Evolutionary conservation across 2,888 invertebrate genomes (phyloP).

Genomic region (Heliothis peltigera): DNA sequence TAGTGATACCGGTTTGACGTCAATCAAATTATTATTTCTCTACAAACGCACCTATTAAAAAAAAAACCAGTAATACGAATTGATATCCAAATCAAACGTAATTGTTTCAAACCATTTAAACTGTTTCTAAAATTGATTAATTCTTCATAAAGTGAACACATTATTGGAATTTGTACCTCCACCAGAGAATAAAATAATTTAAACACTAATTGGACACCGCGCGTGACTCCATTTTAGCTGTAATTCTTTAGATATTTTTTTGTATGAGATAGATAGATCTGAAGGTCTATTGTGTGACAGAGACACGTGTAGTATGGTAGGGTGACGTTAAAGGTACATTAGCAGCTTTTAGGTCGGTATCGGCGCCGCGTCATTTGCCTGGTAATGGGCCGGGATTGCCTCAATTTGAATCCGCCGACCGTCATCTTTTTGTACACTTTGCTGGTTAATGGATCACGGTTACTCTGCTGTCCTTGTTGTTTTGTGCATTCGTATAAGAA

Average conservation of each 20-base stretch:
- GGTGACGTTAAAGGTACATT: constrained; percentile 76
- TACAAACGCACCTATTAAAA: constrained; percentile 17
- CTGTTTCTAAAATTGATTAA: constrained; percentile 56
- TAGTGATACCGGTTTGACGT: constrained; percentile 54
- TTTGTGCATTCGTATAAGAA: constrained; percentile 41
- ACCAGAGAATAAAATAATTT: constrained; percentile 62
- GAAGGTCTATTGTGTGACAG: constrained; percentile 60
- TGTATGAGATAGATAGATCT: constrained; percentile 65
- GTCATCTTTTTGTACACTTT: constrained; percentile 72
- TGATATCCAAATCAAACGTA: constrained; percentile 58
- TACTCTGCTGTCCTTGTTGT: constrained; percentile 37
- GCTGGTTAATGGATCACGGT: constrained; percentile 73
- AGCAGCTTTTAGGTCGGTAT: constrained; percentile 81
- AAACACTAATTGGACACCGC: constrained; percentile 75
- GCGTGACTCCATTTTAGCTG: constrained; percentile 79
- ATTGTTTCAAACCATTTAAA: constrained; percentile 52
- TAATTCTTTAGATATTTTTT: constrained; percentile 70
- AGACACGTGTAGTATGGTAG: constrained; percentile 64
- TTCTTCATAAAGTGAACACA: constrained; percentile 47
- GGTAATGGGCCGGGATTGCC: constrained; percentile 82
- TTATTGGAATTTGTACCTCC: constrained; percentile 32
- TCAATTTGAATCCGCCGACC: constrained; percentile 80
- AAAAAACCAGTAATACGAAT: constrained; percentile 57
- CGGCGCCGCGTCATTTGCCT: constrained; percentile 81
- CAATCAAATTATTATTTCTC: constrained; percentile 47